Conservation (phyloP, 2,797 vertebrate species). For the Sparidentex hasta region DNA sequence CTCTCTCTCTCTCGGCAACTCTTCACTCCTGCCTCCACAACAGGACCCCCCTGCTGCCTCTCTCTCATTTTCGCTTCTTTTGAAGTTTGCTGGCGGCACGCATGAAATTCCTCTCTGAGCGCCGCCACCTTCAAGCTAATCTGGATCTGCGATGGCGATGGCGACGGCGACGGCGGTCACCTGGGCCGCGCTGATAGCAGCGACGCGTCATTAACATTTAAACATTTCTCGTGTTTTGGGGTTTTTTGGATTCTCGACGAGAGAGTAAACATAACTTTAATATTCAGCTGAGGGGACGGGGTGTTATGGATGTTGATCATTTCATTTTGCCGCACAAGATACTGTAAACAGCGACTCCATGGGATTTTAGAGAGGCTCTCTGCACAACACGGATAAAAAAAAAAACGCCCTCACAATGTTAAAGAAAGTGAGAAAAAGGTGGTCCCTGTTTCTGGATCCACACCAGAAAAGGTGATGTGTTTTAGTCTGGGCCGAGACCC, state of each 20-base stretch:
- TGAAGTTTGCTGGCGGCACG: constrained; percentile 63
- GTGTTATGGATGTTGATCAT: neutral
- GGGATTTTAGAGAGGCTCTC: neutral
- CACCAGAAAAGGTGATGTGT: no score
- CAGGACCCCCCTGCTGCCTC: neutral
- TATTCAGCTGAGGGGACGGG: neutral
- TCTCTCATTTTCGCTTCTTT: constrained; percentile 48
- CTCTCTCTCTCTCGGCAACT: neutral
- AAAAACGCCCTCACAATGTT: no score
- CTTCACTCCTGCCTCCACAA: neutral
- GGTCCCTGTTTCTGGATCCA: no score
- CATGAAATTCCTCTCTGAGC: constrained; percentile 42
- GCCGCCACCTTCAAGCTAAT: constrained; percentile 64
- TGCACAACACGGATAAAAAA: neutral
- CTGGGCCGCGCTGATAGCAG: constrained; percentile 73
- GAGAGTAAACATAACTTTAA: constrained; percentile 14
- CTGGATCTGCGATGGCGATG: constrained; percentile 49
- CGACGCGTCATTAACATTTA: constrained; percentile 51
- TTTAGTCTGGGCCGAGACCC: no score
- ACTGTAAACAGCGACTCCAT: neutral
- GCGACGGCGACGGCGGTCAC: constrained; percentile 61
- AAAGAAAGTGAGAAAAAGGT: no score
- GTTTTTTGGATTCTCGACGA: neutral
- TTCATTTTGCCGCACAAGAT: neutral
- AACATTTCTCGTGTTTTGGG: constrained; percentile 10